Base-by-base conservation (phyloP, 1,140 invertebrate species). In the Yoshiicerus persimilis region DNA sequence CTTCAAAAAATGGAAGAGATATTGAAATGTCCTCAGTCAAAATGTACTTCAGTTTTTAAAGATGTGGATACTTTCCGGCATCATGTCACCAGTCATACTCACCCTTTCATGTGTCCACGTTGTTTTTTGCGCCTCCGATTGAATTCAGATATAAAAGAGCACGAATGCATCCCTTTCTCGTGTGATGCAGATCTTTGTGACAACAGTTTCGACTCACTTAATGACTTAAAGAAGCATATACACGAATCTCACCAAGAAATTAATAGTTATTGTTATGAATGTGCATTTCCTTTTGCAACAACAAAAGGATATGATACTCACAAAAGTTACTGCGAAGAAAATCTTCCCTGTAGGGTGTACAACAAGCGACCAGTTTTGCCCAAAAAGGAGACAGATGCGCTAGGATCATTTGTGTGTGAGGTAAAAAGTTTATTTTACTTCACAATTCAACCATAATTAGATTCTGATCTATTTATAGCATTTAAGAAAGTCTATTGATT, bases 81-180 rank as follows among this genome's bases (percentile, higher is more conserved):
- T 11, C 93, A 93, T 89, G 91, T 92, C 75, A 89, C 91, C 41
- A 88, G 90, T 4, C 93, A 93, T 88, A 92, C 92, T 16, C 92
- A 93, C 86, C 92, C 92, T 1, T 91, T 92, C 89, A 89, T 91
- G 23, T 93, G 93, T 90, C 90, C 92, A 25, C 90, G 89, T 16
- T 93, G 93, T 91, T 88, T 89, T 91, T 88, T 88, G 23, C 34
- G 92, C 25, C 92, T 93, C 84, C 88, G 66, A 41, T 39, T 56
- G 6, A 75, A 30, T 20, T 47, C 77, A 2, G 91, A 84, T 32
- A 39, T 90, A 6, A 86, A 86, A 83, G n/a, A 27, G 11, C 87
- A 90, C 25, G 30, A 80, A 34, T 88, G 87, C 25, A 0, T 32
- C 20, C 6, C 27, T 2, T 77, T 88, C 41, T 0, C 20, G 4